Evolutionary conservation across 2,113 vertebrate genomes (phyloP), one percentile per base, ranked within the genome.

Genomic region (Sturnus vulgaris): DNA sequence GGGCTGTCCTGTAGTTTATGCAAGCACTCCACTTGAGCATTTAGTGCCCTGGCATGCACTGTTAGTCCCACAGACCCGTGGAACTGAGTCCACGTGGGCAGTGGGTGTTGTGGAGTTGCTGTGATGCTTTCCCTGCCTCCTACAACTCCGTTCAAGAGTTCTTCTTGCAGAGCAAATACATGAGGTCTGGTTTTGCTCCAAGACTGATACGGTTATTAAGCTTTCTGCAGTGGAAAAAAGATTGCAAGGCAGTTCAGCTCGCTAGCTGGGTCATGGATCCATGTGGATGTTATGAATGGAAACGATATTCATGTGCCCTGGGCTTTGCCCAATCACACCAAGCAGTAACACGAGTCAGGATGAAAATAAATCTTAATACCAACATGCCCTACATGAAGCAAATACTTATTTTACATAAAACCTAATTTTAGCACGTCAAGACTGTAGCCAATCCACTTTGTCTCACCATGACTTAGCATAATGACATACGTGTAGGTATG

Each of bases 301-400:
- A 90, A 86, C 2, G 3, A 90, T 88, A 55, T 56, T 56, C 79
- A 3, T 81, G 60, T 94, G 92, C 94, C 85, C 92, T 88, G 71
- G 91, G 95, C 93, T 92, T 79, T 96, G 80, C 85, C 73, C 81
- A 90, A n/a, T 93, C 90, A 23, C 59, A 94, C 40, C 71, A 82
- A 82, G 82, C 78, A 66, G 39, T 77, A 91, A 50, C 44, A 73
- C 49, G 56, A 93, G 82, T 55, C 79, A 63, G 76, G 85, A 73
- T 59, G 95, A 66, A 95, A 95, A 95, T 94, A 85, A 95, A 95
- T 94, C 87, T 93, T 86, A 79, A 91, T 77, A 73, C 66, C 57
- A 94, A 90, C 92, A 56, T 91, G 88, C 63, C 82, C 66, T 95
- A 82, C 75, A 85, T 69, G 89, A 91, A 90, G 75, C 19, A 90